Base-by-base conservation (phyloP, 2,888 invertebrate genomes). In the Eilema depressum region DNA sequence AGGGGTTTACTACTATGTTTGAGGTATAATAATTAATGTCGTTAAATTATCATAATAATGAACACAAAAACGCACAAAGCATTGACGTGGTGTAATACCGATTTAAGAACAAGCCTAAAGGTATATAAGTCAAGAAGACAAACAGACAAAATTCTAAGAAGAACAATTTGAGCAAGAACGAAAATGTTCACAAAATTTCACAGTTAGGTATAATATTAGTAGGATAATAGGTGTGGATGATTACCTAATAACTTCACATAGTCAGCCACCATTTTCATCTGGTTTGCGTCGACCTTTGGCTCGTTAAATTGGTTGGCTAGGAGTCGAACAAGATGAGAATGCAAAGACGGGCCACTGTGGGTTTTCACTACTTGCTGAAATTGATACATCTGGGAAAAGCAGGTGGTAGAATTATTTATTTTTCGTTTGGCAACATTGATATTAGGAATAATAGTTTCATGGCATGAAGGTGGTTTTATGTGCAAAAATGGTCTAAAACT, bases 231-330 rank as follows among this genome's bases (percentile, higher is more conserved):
- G 11, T 3, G 28, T 25, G 14, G 25, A 4, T 25, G 70, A 76
- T 81, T 82, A 96, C 96, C 96, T 65, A 96, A 85, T 41, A 96
- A 83, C 83, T 96, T 96, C 1, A 96, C 89, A 73, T 96, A 95
- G 73, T 95, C 95, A 0, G 91, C 88, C 0, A 96, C 85, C 86
- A 95, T 92, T 65, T 93, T 95, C 0, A 88, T 83, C 10, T 93
- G 92, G 61, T 93, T 89, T 0, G 89, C 75, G 75, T 95, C 95
- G 0, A 91, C 88, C 0, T 92, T 92, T 0, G 95, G 93, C 70
- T 95, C 95, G 57, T 93, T 89, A 76, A 96, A 95, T 76, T 96
- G 95, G 80, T 96, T 96, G 33, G 92, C 91, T 59, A 90, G 81
- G 68, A 96, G 85, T 67, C 94, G 93, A 75, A 89, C 88, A 62